These are phyloP conservation scores for Polypterus bichir DNA, from an alignment of 2,113 vertebrate species.

Conservation along the genomic window DNA sequence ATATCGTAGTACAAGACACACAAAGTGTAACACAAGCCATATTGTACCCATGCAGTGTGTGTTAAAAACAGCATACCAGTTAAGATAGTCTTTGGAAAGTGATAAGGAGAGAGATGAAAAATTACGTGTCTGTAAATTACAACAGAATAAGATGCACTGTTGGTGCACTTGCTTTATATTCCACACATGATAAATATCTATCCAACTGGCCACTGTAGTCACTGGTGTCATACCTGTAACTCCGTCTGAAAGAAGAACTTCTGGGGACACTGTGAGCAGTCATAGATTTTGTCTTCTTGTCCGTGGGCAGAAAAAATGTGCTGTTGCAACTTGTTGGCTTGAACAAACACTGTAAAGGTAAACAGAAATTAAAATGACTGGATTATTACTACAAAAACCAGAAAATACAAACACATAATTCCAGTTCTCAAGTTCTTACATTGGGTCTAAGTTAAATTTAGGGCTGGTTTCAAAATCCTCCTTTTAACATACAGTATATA, in stretches of 20 bases:
- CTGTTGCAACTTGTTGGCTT: slow-evolving; percentile 97
- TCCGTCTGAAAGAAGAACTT: slow-evolving; percentile 99
- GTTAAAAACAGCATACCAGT: slow-evolving; percentile 30
- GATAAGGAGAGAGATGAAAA: too few relatives aligned
- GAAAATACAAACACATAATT: slow-evolving; percentile 16
- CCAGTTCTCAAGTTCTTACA: too few relatives aligned
- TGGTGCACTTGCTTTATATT: too few relatives aligned
- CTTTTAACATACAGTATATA: too few relatives aligned
- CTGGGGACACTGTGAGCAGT: slow-evolving; percentile 96
- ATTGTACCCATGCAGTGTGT: slow-evolving; percentile 23
- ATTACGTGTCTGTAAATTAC: too few relatives aligned
- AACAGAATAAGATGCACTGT: too few relatives aligned
- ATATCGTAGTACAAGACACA: too few relatives aligned
- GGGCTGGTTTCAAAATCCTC: too few relatives aligned
- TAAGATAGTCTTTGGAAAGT: slow-evolving; percentile 10
- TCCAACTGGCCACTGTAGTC: too few relatives aligned
- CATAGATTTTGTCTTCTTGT: slow-evolving; percentile 98
- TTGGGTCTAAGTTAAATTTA: too few relatives aligned
- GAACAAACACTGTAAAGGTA: slow-evolving; percentile 78
- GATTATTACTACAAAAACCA: not conserved
- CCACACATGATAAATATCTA: too few relatives aligned
- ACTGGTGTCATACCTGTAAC: slow-evolving; percentile 72
- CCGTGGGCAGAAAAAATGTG: slow-evolving; percentile 98
- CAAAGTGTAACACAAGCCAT: too few relatives aligned
- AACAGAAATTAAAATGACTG: not conserved